Conservation (phyloP, 2,797 vertebrate genomes). For the Aphelocoma californica region DNA sequence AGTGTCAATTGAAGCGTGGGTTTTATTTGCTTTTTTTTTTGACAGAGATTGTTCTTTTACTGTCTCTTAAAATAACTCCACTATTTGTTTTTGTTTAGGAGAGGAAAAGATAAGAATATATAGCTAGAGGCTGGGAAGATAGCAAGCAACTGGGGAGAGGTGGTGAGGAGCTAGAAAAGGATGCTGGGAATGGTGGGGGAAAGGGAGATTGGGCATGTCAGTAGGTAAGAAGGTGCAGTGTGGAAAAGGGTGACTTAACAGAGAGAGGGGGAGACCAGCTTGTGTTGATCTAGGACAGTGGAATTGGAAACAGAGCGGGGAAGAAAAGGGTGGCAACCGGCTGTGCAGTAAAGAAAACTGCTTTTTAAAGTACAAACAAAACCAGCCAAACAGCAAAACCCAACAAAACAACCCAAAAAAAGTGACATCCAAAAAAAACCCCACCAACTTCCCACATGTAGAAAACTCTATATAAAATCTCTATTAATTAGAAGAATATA, state of each 20-base stretch:
- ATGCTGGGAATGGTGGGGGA: neutral
- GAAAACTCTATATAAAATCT: neutral
- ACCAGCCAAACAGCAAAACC: neutral
- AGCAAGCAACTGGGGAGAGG: neutral
- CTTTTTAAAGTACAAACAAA: neutral
- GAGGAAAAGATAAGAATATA: neutral
- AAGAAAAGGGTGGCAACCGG: neutral
- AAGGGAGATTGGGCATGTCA: neutral
- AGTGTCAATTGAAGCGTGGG: neutral
- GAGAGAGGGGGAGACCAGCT: neutral
- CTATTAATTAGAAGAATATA: neutral
- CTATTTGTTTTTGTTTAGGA: slow-evolving; percentile 24
- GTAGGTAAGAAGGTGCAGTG: neutral
- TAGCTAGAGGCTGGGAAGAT: neutral
- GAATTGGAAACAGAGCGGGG: neutral
- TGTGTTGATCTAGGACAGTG: neutral
- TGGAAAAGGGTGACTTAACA: neutral
- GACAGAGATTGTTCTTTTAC: neutral
- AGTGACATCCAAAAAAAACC: neutral
- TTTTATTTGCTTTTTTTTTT: slow-evolving; percentile 3
- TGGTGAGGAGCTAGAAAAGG: neutral
- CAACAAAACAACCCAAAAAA: neutral
- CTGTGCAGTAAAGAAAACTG: neutral
- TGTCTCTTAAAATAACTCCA: slow-evolving; percentile 29
- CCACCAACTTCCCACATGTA: neutral